Base-by-base conservation (phyloP, 92 coral and sea anemone species). In the Palythoa heliodiscus region DNA sequence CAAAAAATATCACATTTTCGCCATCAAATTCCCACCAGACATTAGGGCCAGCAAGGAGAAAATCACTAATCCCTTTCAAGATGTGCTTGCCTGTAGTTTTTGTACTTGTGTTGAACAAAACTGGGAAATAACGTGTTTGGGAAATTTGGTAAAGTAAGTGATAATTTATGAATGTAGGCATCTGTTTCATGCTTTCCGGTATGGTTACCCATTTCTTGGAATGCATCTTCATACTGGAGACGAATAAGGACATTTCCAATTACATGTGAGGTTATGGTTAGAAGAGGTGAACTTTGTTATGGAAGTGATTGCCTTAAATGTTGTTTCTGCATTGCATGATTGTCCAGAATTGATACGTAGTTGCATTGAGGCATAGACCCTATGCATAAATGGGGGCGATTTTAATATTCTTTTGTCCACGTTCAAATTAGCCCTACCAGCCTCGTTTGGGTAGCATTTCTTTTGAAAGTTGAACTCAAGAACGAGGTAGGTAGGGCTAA, bases 21-120 rank as follows among this genome's bases (percentile, higher is more conserved):
- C 87, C 83, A 82, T 82, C 87, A 77, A 24, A 83, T 23, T 71
- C 68, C 91, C 93, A 87, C 91, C 93, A 90, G 13, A 61, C 63
- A 20, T 82, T 37, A 6, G 40, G 70, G 10, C 85, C 78, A 1
- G 81, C 55, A 47, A 54, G 83, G 16, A 89, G 89, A 69, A 81
- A 89, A 70, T 86, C 89, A 61, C 83, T 61, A 7, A 89, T 82
- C 67, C 67, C 82, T 73, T 37, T 82, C 87, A 17, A 89, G 58
- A 64, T 89, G 89, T 15, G 89, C 92, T 25, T 89, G 87, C 89
- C 89, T 85, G 39, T 86, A 72, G 40, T 37, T 16, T 61, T 43
- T 64, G 73, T 63, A 15, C 22, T 58, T 47, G 17, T 79, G 17
- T 11, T 72, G 48, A 29, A 80, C 39, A n/a, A 71, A 53, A 12